Conservation (phyloP, 2,888 invertebrate species). For the Epistrophe grossulariae region DNA sequence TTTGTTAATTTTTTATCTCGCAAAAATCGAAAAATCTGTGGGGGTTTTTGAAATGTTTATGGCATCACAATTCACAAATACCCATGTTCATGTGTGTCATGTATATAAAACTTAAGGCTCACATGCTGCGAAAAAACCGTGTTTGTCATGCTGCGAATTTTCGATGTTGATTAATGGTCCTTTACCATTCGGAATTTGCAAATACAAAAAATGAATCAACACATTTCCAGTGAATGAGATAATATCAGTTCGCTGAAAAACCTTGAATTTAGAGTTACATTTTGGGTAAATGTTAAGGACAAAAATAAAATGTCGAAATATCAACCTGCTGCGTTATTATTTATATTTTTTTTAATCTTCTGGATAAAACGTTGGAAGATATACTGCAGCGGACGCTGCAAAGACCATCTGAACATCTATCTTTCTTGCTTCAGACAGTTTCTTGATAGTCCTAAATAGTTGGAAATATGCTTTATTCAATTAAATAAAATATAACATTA, state of each 20-base stretch:
- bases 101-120: slow-evolving; percentile 33
- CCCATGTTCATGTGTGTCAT: slow-evolving; percentile 26
- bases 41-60: slow-evolving; percentile 37
- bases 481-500: no score
- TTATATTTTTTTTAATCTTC: no score
- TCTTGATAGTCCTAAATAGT: no score
- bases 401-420: no score
- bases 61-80: neutral
- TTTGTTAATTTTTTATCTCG: slow-evolving; percentile 28
- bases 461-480: no score
- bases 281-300: neutral
- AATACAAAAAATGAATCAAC: slow-evolving; percentile 14
- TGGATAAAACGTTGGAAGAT: no score
- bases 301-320: no score
- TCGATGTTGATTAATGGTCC: slow-evolving; percentile 52
- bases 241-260: neutral
- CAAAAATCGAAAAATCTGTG: slow-evolving; percentile 32
- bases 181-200: slow-evolving; percentile 1
- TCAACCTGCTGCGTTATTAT: no score
- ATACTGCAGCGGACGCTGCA: no score
- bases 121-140: slow-evolving; percentile 55
- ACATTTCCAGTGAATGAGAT: neutral
- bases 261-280: neutral
- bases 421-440: no score
- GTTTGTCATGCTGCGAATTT: slow-evolving; percentile 65